Evolutionary conservation across 2,113 vertebrate species (phyloP), one percentile per base, ranked within the genome.

Genomic region (Nyctibius bracteatus): DNA sequence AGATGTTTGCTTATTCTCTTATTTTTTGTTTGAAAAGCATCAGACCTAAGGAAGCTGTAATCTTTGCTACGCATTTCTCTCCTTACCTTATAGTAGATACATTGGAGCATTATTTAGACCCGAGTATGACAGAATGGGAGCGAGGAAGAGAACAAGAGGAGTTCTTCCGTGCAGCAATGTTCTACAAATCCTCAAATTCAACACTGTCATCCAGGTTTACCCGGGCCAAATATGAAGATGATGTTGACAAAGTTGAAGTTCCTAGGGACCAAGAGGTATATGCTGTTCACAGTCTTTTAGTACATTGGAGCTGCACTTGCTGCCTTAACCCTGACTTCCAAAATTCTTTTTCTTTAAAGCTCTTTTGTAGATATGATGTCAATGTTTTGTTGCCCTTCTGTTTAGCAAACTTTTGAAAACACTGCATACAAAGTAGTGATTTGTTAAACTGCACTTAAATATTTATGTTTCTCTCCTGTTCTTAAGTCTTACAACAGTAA

Each of bases 91-190:
- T 8, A 27, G 4, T 15, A 98, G 99, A 98, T 27, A 97, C 98
- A 0, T 18, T 99, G 97, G 98, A 99, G 23, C 96, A 49, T 8
- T 98, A 98, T 90, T 90, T 99, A 91, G 99, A 99, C 84, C 92
- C 96, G 0, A 71, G 9, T 2, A 98, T 99, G 98, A 99, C 99
- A 0, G 99, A 99, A 71, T 99, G 99, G 99, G 99, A 99, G 92
- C 97, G 98, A 44, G 98, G 98, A 57, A 96, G 99, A 0, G 99
- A 99, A 63, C 97, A 96, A 54, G 99, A 99, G 1, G 99, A 99
- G 96, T 99, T 99, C 62, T 71, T 98, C 9, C 98, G 98, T 2
- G 98, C 99, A 2, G 99, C 99, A 2, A 49, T 98, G 96, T 96
- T 99, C 21, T 99, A 99, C 30, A 97, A 97, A 11, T 96, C 99